Evolutionary conservation across 2,888 invertebrate species (phyloP).

Genomic region (Diaphora mendica): DNA sequence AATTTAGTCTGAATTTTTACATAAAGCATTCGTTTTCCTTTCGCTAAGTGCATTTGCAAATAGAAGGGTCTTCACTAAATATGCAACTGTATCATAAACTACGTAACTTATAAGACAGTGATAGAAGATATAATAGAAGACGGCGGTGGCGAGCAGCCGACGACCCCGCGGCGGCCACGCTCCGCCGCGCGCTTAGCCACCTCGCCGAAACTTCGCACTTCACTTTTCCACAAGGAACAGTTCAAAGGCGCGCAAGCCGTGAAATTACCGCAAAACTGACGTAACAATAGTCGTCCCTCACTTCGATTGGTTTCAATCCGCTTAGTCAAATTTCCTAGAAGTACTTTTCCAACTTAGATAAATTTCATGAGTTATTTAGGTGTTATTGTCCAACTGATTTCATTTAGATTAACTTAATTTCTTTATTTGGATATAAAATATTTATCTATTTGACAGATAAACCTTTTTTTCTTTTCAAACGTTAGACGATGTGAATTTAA

Average conservation of each 20-base stretch:
- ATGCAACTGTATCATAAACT: constrained; percentile 15
- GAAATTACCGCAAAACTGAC: constrained; percentile 83
- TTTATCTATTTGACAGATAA: not conserved
- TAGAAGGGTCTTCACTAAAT: not conserved
- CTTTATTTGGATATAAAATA: not conserved
- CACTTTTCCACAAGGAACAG: constrained; percentile 83
- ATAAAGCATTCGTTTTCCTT: not conserved
- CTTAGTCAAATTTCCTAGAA: not conserved
- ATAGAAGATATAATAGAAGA: constrained; percentile 44
- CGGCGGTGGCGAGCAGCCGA: constrained; percentile 64
- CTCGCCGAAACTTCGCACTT: constrained; percentile 85
- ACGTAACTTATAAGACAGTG: constrained; percentile 24
- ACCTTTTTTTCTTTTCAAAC: not conserved
- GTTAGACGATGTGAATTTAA: not conserved
- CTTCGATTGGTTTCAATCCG: constrained; percentile 31
- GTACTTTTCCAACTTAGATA: not conserved
- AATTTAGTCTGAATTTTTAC: not conserved
- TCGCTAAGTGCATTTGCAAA: not conserved
- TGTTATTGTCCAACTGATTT: not conserved
- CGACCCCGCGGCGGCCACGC: constrained; percentile 76
- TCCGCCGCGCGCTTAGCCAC: constrained; percentile 74
- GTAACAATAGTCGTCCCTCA: constrained; percentile 64
- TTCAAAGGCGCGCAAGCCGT: constrained; percentile 77
- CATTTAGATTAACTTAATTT: not conserved
- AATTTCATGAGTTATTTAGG: not conserved